Conservation (phyloP, 2,888 invertebrate genomes). For the Ennomos quercinarius region DNA sequence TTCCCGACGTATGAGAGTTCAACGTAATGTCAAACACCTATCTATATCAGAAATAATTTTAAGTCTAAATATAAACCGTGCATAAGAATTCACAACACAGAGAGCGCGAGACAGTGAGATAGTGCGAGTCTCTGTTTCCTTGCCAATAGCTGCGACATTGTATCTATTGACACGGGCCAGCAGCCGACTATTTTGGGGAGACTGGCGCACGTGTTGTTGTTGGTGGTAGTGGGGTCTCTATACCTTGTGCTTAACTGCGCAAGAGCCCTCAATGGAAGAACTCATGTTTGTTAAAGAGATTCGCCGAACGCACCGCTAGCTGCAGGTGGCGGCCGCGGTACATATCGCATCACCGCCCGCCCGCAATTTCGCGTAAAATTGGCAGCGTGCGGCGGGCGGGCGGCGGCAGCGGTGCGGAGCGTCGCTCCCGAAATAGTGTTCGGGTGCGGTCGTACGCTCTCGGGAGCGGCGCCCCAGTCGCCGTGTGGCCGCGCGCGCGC, state of each 20-base stretch:
- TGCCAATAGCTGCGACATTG: slow-evolving; percentile 84
- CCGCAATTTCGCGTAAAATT: slow-evolving; percentile 86
- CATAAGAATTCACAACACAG: slow-evolving; percentile 85
- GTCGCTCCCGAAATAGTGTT: slow-evolving; percentile 85
- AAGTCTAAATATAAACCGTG: slow-evolving; percentile 82
- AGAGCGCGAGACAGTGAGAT: slow-evolving; percentile 84
- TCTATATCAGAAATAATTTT: slow-evolving; percentile 85
- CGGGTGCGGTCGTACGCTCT: slow-evolving; percentile 80
- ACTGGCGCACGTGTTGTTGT: slow-evolving; percentile 21
- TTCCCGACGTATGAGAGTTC: slow-evolving; percentile 84
- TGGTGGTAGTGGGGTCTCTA: slow-evolving; percentile 11
- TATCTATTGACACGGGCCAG: slow-evolving; percentile 79
- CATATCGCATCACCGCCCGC: slow-evolving; percentile 85
- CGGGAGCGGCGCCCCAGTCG: slow-evolving; percentile 82
- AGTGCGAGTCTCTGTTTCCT: slow-evolving; percentile 83
- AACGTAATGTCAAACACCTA: slow-evolving; percentile 86
- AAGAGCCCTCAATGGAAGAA: slow-evolving; percentile 55
- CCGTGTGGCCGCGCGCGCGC: slow-evolving; percentile 84
- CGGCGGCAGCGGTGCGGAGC: slow-evolving; percentile 78
- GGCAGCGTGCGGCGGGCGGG: slow-evolving; percentile 83
- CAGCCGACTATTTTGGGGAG: slow-evolving; percentile 71
- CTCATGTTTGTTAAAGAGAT: slow-evolving; percentile 52
- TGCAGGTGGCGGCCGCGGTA: slow-evolving; percentile 72
- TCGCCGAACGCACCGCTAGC: slow-evolving; percentile 48
- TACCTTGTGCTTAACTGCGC: neutral